A percentile compares a stretch with the other conserved stretches of the same genome.
phyloP scores from a whole-genome alignment of 1,140 invertebrate species.

The Akabosia matsudoensis region DNA sequence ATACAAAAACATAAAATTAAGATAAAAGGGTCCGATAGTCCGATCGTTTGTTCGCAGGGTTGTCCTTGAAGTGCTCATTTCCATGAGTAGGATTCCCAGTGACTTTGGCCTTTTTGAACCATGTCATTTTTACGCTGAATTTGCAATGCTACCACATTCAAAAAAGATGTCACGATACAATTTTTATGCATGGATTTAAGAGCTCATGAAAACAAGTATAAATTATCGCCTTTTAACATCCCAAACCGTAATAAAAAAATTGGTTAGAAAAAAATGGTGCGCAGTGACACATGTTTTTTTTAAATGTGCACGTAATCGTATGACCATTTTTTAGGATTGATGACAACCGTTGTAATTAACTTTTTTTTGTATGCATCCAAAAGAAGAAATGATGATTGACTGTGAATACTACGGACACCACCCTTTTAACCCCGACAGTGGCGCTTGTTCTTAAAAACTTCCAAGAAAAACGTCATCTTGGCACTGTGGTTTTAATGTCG shows the following conservation, averaged over 20 bases:
- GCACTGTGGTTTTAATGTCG: too few relatives aligned
- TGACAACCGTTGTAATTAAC: neutral
- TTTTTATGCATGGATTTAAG: neutral
- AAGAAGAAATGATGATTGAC: neutral
- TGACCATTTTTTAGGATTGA: too few relatives aligned
- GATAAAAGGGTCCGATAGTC: neutral
- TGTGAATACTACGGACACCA: neutral
- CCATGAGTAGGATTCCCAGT: neutral
- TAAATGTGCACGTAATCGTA: neutral
- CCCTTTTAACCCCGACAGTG: neutral
- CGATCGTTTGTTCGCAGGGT: too few relatives aligned
- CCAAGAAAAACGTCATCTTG: too few relatives aligned
- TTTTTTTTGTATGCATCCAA: too few relatives aligned
- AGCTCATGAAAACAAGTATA: neutral
- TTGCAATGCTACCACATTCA: neutral
- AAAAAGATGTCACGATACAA: neutral
- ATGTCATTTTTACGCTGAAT: neutral
- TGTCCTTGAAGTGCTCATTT: constrained; percentile 2
- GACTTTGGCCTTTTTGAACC: constrained; percentile 6
- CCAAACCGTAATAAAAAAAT: neutral
- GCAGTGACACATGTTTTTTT: too few relatives aligned
- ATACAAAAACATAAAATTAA: constrained; percentile 4
- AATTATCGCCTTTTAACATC: neutral
- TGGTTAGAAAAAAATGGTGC: too few relatives aligned
- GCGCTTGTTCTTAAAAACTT: too few relatives aligned